Conservation (phyloP, 2,797 vertebrate genomes). For the Erethizon dorsatum region DNA sequence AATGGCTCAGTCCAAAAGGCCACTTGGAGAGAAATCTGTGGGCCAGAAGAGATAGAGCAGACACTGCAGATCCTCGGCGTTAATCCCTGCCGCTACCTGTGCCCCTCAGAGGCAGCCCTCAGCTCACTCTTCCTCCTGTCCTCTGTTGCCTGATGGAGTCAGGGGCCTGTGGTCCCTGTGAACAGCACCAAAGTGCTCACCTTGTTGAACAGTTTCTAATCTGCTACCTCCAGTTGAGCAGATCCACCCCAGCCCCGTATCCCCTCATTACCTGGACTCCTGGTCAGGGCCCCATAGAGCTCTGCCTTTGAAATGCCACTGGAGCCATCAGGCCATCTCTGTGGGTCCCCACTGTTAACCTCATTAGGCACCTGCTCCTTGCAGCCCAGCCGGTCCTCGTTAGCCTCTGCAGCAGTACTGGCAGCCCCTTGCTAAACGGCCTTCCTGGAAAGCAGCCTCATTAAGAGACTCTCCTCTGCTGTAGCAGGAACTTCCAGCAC, state of each 20-base stretch:
- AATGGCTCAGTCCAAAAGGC: background rate
- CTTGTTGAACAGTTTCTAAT: background rate
- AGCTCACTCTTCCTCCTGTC: background rate
- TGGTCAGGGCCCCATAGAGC: background rate
- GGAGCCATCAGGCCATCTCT: background rate
- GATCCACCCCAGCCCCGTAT: background rate
- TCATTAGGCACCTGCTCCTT: background rate
- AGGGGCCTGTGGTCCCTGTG: background rate
- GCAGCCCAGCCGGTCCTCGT: background rate
- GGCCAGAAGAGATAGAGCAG: background rate
- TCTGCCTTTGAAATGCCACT: conserved; percentile 31
- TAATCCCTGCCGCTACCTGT: accelerated
- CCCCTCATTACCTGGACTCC: background rate
- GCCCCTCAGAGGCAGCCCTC: accelerated
- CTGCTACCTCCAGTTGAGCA: no score
- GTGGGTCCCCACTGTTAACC: background rate
- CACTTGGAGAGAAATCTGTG: background rate
- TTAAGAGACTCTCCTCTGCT: background rate
- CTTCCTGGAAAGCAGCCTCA: conserved; percentile 41
- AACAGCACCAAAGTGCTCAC: no score
- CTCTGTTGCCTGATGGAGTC: background rate
- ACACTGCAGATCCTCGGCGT: accelerated
- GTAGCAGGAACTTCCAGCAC: background rate
- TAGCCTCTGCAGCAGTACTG: background rate
- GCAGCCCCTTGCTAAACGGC: background rate